A percentile compares a stretch with the other conserved stretches of the same genome.
Conservation (phyloP, 2,797 vertebrate genomes). For the Triplophysa yarkandensis region DNA sequence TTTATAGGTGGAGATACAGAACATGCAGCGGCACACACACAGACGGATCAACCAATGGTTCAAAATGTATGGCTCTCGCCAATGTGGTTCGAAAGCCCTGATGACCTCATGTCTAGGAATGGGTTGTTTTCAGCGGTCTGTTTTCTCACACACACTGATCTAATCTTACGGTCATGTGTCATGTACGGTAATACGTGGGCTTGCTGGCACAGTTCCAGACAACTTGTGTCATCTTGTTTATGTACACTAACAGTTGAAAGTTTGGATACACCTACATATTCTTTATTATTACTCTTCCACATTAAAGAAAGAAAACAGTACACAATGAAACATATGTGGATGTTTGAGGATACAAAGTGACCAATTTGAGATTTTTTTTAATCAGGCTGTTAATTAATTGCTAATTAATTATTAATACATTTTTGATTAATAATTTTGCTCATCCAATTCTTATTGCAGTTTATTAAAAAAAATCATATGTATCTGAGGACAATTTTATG, state of each 20-base stretch:
- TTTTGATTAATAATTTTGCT: too few relatives aligned
- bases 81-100: constrained; percentile 21
- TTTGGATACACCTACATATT: not conserved
- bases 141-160: constrained; percentile 18
- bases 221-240: constrained; percentile 6
- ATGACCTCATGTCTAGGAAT: constrained; percentile 57
- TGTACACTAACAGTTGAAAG: constrained; percentile 9
- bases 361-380: too few relatives aligned
- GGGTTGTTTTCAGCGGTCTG: constrained; percentile 34
- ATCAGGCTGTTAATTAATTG: too few relatives aligned
- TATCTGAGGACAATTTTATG: too few relatives aligned
- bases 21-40: not conserved
- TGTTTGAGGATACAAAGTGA: not conserved
- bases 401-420: too few relatives aligned
- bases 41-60: not conserved
- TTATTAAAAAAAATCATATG: too few relatives aligned
- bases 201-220: constrained; percentile 11
- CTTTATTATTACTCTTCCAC: not conserved
- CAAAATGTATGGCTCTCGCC: constrained; percentile 18
- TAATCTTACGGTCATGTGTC: constrained; percentile 31
- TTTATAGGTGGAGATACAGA: constrained; percentile 6
- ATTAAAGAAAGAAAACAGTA: not conserved
- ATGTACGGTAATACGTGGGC: constrained; percentile 45
- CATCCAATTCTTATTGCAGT: too few relatives aligned
- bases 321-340: not conserved